phyloP scores from a whole-genome alignment of 2,113 vertebrate genomes.

The Indicator indicator region DNA sequence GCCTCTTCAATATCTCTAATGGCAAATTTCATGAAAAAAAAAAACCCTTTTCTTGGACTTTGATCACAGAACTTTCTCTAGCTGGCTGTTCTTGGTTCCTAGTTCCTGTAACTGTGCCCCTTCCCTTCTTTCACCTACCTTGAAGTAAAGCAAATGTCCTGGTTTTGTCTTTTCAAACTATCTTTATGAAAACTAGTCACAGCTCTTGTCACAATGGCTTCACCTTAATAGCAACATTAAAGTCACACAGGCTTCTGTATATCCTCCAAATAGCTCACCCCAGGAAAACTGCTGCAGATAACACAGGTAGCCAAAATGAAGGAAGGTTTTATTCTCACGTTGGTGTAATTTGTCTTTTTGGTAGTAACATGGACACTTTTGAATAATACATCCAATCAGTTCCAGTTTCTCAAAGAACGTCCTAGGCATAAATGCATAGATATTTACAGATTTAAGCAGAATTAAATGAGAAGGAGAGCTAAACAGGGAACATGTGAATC shows the following conservation, averaged over 20 bases:
- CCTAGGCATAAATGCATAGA: conserved; percentile 1
- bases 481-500: neutral
- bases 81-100: conserved; percentile 43
- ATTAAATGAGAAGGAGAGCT: neutral
- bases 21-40: conserved; percentile 44
- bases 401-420: neutral
- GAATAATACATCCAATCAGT: conserved; percentile 28
- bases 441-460: conserved; percentile 57
- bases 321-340: conserved; percentile 49
- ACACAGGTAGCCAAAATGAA: conserved; percentile 32
- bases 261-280: conserved; percentile 53
- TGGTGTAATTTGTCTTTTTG: conserved; percentile 38
- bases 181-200: conserved; percentile 32
- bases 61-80: conserved; percentile 64
- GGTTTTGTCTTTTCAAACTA: conserved; percentile 63
- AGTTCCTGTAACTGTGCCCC: conserved; percentile 48
- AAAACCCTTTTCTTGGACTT: conserved; percentile 41
- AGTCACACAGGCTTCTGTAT: conserved; percentile 39
- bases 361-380: conserved; percentile 26
- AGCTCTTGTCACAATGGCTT: conserved; percentile 56
- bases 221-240: conserved; percentile 59
- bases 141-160: conserved; percentile 37
- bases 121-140: conserved; percentile 56
- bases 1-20: conserved; percentile 63
- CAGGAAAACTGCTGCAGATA: conserved; percentile 14